Percentiles rank a stretch among this genome's conserved stretches.
Evolutionary conservation across 1,140 invertebrate species (phyloP).

Genomic region (Drosophila sp.): DNA sequence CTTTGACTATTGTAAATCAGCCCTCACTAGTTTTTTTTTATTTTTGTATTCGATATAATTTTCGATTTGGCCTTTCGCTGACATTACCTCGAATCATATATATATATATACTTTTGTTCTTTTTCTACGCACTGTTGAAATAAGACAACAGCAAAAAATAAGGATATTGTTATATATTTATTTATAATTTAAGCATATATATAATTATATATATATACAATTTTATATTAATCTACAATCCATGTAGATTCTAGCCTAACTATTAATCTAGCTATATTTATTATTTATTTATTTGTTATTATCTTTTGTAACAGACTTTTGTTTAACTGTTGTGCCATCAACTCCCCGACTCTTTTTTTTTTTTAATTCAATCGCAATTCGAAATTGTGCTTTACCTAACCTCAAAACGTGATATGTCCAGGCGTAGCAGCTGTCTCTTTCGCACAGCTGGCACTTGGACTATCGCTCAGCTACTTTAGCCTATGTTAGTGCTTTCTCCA

Average conservation of each 20-base stretch:
- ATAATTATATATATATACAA: slow-evolving; percentile 18
- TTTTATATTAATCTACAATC: slow-evolving; percentile 27
- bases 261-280: slow-evolving; percentile 45
- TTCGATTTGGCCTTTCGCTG: not conserved
- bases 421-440: slow-evolving; percentile 37
- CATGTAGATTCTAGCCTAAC: slow-evolving; percentile 30
- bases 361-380: not conserved
- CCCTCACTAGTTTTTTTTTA: not conserved
- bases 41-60: slow-evolving; percentile 14
- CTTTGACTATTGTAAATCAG: slow-evolving; percentile 26
- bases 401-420: slow-evolving; percentile 9
- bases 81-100: slow-evolving; percentile 12
- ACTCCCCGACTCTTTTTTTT: too few relatives aligned
- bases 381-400: slow-evolving; percentile 1
- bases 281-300: slow-evolving; percentile 62
- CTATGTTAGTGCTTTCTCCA: slow-evolving; percentile 17
- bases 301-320: slow-evolving; percentile 57
- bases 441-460: not conserved
- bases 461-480: slow-evolving; percentile 21
- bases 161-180: slow-evolving; percentile 43
- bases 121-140: not conserved
- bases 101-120: not conserved
- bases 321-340: slow-evolving; percentile 34
- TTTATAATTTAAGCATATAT: slow-evolving; percentile 41
- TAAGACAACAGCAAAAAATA: slow-evolving; percentile 10